These are phyloP conservation scores for Ennomos fuscantarius DNA, from an alignment of 2,888 invertebrate species.

Conservation along the genomic window DNA sequence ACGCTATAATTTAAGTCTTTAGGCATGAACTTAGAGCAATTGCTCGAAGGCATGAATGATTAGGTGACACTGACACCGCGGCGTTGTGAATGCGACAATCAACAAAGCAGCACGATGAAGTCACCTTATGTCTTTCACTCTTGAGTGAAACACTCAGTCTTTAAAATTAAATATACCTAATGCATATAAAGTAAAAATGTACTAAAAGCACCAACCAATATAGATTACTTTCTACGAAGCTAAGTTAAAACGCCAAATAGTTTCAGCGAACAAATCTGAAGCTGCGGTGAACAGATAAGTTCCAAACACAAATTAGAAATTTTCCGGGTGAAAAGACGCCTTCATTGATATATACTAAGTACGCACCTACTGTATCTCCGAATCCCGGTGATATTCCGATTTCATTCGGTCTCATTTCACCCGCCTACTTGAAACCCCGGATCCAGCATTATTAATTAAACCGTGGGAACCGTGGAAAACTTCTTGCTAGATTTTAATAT, in stretches of 20 bases:
- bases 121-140: no score
- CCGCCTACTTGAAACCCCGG: conserved; percentile 16
- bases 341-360: conserved; percentile 46
- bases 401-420: conserved; percentile 31
- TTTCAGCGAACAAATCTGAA: conserved; percentile 35
- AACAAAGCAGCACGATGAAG: no score
- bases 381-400: conserved; percentile 46
- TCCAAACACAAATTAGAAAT: conserved; percentile 62
- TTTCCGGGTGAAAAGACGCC: conserved; percentile 53
- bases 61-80: no score
- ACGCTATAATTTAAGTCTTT: no score
- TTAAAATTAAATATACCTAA: no score
- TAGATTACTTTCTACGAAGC: conserved; percentile 11
- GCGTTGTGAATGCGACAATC: no score
- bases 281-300: conserved; percentile 43
- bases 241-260: conserved; percentile 36
- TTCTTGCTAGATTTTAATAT: conserved; percentile 16
- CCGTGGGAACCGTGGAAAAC: conserved; percentile 19
- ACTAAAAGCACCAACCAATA: no score
- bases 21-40: no score
- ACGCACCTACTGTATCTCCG: conserved; percentile 35
- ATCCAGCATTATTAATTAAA: conserved; percentile 31
- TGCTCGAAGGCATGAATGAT: no score
- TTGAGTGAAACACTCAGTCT: no score
- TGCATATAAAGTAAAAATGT: no score